These are phyloP conservation scores for Aradus depressus DNA, from an alignment of 2,888 invertebrate species.

Conservation along the genomic window DNA sequence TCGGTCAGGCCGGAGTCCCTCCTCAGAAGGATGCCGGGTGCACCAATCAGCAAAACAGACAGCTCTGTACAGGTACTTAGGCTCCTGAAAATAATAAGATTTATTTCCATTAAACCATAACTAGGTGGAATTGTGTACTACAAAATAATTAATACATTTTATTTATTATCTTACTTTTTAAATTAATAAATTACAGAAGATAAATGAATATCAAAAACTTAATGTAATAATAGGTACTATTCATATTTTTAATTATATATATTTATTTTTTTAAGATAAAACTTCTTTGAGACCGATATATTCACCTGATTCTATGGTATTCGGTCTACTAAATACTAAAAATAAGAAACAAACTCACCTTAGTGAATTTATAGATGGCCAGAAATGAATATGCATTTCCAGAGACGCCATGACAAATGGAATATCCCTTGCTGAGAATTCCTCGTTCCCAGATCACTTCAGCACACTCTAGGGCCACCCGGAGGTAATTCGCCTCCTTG, in stretches of 20 bases:
- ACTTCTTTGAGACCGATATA: too few relatives aligned
- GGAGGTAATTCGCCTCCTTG: constrained; percentile 53
- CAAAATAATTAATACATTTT: too few relatives aligned
- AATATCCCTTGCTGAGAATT: constrained; percentile 69
- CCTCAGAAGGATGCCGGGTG: constrained; percentile 53
- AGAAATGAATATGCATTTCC: constrained; percentile 81
- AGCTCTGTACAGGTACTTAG: constrained; percentile 60
- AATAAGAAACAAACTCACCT: constrained; percentile 36
- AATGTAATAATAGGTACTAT: too few relatives aligned
- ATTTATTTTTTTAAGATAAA: too few relatives aligned
- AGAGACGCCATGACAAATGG: constrained; percentile 77
- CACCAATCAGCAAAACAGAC: constrained; percentile 74
- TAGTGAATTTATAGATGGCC: constrained; percentile 62
- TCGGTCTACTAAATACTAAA: too few relatives aligned
- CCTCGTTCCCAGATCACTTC: constrained; percentile 74
- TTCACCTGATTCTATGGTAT: too few relatives aligned
- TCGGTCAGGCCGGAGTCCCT: constrained; percentile 53
- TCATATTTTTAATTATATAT: too few relatives aligned
- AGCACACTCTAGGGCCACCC: constrained; percentile 56
- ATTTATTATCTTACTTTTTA: too few relatives aligned
- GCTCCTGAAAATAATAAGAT: constrained; percentile 47
- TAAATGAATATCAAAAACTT: too few relatives aligned
- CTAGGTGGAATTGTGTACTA: too few relatives aligned
- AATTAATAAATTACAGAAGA: too few relatives aligned
- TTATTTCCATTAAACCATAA: too few relatives aligned